Evolutionary conservation across 2,888 invertebrate species (phyloP).

Genomic region (Eudasyphora cyanicolor): DNA sequence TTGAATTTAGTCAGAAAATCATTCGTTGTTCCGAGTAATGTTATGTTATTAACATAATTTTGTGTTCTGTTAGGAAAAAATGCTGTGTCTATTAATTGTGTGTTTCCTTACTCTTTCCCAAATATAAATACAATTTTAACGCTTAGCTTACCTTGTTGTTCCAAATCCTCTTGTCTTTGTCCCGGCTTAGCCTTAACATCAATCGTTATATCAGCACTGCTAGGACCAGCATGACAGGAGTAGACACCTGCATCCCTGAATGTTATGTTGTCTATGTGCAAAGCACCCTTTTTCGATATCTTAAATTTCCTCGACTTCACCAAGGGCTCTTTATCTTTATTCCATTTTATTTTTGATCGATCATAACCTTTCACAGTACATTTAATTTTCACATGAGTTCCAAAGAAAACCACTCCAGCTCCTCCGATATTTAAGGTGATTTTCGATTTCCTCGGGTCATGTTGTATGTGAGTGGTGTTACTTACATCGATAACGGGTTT

Average conservation of each 20-base stretch:
- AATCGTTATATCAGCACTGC: conserved; percentile 89
- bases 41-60: too few species aligned
- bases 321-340: conserved; percentile 90
- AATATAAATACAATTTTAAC: too few species aligned
- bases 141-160: conserved; percentile 74
- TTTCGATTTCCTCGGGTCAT: conserved; percentile 89
- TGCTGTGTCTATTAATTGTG: too few species aligned
- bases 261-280: conserved; percentile 90
- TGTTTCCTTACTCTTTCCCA: too few species aligned
- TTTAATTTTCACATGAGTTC: conserved; percentile 95
- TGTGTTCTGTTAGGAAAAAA: too few species aligned
- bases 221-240: conserved; percentile 91
- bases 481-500: conserved; percentile 88
- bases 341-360: conserved; percentile 92
- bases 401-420: conserved; percentile 93
- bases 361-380: conserved; percentile 93
- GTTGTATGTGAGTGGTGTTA: conserved; percentile 91
- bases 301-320: conserved; percentile 90
- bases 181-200: conserved; percentile 90
- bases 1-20: too few species aligned
- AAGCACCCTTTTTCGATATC: conserved; percentile 93
- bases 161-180: conserved; percentile 89
- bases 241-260: conserved; percentile 92
- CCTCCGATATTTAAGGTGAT: conserved; percentile 94
- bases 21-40: conserved; percentile 70